Conservation (phyloP, 1,140 invertebrate genomes). For the Drosophila pandora region DNA sequence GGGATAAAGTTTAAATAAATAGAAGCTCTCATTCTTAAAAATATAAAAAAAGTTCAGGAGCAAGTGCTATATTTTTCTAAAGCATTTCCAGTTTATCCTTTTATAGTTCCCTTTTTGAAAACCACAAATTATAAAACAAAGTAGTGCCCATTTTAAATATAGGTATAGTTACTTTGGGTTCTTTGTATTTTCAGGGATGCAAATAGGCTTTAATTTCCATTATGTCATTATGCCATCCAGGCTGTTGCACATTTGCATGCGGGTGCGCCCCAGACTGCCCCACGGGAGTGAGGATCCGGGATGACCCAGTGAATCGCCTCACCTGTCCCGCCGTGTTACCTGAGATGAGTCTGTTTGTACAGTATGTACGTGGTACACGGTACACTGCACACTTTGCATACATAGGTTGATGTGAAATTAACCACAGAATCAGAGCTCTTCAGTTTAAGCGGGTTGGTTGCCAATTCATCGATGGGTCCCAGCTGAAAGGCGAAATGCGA, state of each 20-base stretch:
- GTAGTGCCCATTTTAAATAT: neutral
- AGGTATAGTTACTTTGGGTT: neutral
- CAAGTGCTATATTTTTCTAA: no score
- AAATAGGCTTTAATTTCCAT: slow-evolving; percentile 35
- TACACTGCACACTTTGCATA: neutral
- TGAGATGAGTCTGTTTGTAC: slow-evolving; percentile 1
- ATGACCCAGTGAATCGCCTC: neutral
- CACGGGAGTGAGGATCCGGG: slow-evolving; percentile 11
- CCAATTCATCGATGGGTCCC: slow-evolving; percentile 7
- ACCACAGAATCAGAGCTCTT: slow-evolving; percentile 38
- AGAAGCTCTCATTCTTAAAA: no score
- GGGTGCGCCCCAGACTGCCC: slow-evolving; percentile 2
- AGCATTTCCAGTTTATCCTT: no score
- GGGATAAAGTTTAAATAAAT: no score
- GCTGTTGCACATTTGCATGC: slow-evolving; percentile 43
- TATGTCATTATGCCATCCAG: slow-evolving; percentile 13
- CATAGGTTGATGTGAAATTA: slow-evolving; percentile 32
- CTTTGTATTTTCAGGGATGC: slow-evolving; percentile 4
- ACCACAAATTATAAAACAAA: neutral
- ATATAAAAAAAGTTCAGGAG: no score
- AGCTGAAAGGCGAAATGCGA: slow-evolving; percentile 9
- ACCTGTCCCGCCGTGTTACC: slow-evolving; percentile 18
- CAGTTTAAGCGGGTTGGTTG: slow-evolving; percentile 26
- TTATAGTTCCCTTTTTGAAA: neutral
- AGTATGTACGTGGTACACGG: no score